Base-by-base conservation (phyloP, 2,797 vertebrate genomes). In the Labeo calbasu region DNA sequence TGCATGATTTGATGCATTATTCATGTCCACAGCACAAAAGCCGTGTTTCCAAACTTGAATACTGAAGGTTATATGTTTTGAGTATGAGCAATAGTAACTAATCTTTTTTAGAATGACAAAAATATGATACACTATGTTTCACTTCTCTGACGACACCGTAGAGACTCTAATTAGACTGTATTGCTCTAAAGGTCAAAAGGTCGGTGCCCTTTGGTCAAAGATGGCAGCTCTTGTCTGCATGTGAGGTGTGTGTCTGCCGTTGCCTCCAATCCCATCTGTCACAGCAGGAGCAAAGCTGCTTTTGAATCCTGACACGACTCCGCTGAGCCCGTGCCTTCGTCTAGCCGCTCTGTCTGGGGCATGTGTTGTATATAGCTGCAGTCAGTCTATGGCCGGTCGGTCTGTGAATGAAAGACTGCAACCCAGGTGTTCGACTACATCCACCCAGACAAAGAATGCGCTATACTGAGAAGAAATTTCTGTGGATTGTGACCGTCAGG, bases 271-370 rank as follows among this genome's bases (percentile, higher is more conserved):
- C 53, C 80, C 65, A 75, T 86, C 73, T 77, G 76, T 86, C 81
- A 80, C 81, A 70, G 63, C 73, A 53, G 73, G 13, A 75, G 59
- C 19, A 46, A 65, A 70, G 8, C 70, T 69, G 77, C 59, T 77
- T n/a, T 70, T 85, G 79, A 70, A 59, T 68, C 17, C 28, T 59
- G 77, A 61, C 76, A 66, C 43, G 23, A 72, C 81, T 63, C 79
- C n/a, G 19, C 40, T 15, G 15, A 8, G 53, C 68, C 85, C 65
- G 82, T 59, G 81, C 57, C 40, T 43, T 70, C 5, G 85, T 88
- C 86, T 89, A 89, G 88, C 65, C 88, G 1, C 51, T 32, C 19
- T 40, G 86, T 89, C 88, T 89, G 81, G 48, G 13, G 28, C 50
- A 68, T 53, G 50, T 57, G 81, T 82, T 36, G 36, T 77, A 86